These are phyloP conservation scores for Scrobipalpa costella DNA, from an alignment of 2,888 invertebrate species.

Conservation along the genomic window DNA sequence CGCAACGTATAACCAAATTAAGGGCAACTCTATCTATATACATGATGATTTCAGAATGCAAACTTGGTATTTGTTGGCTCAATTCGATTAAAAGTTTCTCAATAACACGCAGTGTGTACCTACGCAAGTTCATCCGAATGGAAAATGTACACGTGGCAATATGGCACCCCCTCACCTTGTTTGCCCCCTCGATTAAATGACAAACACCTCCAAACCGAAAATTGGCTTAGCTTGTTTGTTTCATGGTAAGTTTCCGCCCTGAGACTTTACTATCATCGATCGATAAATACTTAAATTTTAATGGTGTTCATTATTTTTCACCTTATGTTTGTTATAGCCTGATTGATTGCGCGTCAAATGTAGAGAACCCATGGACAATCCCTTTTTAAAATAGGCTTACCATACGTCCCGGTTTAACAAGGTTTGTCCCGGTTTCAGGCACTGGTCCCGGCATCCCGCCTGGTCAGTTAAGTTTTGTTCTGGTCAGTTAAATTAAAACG, in stretches of 20 bases:
- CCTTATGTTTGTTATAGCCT: too few species aligned
- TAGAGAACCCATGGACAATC: too few species aligned
- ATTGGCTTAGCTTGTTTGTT: not conserved
- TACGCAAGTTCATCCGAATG: slow-evolving; percentile 27
- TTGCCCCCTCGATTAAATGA: not conserved
- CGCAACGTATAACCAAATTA: not conserved
- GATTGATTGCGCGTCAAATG: too few species aligned
- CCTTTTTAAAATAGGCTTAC: too few species aligned
- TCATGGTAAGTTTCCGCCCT: not conserved
- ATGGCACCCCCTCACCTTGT: not conserved
- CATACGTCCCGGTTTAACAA: too few species aligned
- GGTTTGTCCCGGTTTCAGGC: too few species aligned
- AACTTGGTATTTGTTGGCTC: slow-evolving; percentile 42
- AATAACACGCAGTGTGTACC: slow-evolving; percentile 42
- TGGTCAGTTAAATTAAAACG: too few species aligned
- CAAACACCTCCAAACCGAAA: slow-evolving; percentile 6
- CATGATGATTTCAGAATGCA: slow-evolving; percentile 33
- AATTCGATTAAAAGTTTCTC: slow-evolving; percentile 63
- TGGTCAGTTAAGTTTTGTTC: too few species aligned
- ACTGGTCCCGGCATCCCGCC: too few species aligned
- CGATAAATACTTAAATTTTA: too few species aligned
- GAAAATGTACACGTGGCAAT: slow-evolving; percentile 25
- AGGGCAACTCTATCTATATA: too few species aligned
- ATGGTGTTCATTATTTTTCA: too few species aligned
- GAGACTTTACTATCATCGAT: not conserved